Conservation (phyloP, 2,113 vertebrate genomes). For the Pygathrix nemaeus region DNA sequence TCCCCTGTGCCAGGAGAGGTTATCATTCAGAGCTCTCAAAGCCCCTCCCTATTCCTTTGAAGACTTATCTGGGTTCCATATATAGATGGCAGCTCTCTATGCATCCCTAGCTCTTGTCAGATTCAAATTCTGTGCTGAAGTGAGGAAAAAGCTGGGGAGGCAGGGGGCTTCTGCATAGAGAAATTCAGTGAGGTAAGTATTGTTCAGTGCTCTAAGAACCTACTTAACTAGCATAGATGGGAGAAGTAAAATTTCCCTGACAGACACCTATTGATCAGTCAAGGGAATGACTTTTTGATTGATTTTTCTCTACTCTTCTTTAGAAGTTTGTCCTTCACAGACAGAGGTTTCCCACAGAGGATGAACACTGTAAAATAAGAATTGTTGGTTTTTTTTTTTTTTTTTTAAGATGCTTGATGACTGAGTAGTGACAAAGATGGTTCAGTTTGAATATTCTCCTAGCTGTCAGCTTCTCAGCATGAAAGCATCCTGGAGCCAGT, state of each 20-base stretch:
- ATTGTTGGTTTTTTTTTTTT: background rate
- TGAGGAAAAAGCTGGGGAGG: background rate
- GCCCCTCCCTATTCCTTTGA: background rate
- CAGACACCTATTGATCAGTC: constrained; percentile 66
- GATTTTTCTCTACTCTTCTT: constrained; percentile 58
- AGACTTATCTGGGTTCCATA: background rate
- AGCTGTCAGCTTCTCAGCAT: constrained; percentile 56
- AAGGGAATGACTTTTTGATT: constrained; percentile 62
- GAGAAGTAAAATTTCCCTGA: constrained; percentile 61
- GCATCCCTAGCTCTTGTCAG: background rate
- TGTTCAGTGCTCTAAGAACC: background rate
- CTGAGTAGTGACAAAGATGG: constrained; percentile 39
- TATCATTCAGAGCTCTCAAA: background rate
- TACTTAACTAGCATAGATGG: constrained; percentile 28
- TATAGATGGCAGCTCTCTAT: background rate
- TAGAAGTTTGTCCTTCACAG: constrained; percentile 68
- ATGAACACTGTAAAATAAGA: background rate
- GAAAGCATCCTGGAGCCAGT: constrained; percentile 45
- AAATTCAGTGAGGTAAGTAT: background rate
- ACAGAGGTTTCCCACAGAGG: constrained; percentile 17
- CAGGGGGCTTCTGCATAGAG: background rate
- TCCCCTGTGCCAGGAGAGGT: too few species aligned
- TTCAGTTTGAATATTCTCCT: constrained; percentile 34
- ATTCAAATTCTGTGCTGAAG: constrained; percentile 35
- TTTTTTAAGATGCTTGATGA: background rate